A percentile compares a stretch with the other conserved stretches of the same genome.
These are phyloP conservation scores for Aphodius granarius DNA, from an alignment of 2,888 invertebrate species.

Conservation along the genomic window DNA sequence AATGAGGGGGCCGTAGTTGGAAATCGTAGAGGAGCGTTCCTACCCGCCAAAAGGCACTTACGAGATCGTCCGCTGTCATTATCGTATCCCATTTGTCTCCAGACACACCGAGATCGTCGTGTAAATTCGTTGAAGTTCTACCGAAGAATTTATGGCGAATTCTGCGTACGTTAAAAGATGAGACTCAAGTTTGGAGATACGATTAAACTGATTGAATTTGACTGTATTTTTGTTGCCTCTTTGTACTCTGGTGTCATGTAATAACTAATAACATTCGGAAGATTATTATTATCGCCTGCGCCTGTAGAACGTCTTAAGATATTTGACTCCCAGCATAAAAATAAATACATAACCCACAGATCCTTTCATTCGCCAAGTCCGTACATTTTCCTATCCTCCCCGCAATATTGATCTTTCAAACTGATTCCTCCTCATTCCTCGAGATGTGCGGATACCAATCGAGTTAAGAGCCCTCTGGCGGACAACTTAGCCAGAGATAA, in stretches of 20 bases:
- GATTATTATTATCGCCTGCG: too few species aligned
- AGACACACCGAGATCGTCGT: neutral
- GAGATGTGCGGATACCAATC: neutral
- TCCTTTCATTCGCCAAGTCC: too few species aligned
- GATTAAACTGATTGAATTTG: too few species aligned
- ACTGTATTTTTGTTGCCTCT: too few species aligned
- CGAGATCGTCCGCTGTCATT: neutral
- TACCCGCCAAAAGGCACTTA: neutral
- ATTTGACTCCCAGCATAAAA: too few species aligned
- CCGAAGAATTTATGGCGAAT: neutral
- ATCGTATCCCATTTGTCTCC: neutral
- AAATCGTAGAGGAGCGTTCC: slow-evolving; percentile 18
- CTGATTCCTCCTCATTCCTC: neutral
- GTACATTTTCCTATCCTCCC: neutral
- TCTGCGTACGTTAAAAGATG: neutral
- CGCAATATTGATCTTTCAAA: neutral
- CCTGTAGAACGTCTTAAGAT: too few species aligned
- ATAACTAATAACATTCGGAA: too few species aligned
- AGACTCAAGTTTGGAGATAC: neutral
- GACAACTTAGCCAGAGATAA: neutral
- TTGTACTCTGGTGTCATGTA: too few species aligned
- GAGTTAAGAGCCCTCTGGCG: neutral
- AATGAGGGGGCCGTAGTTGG: slow-evolving; percentile 31
- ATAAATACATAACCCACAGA: too few species aligned
- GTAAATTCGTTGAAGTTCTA: neutral